A percentile compares a stretch with the other conserved stretches of the same genome.
phyloP scores from a whole-genome alignment of 2,797 vertebrate species.

The Chiloscyllium punctatum region DNA sequence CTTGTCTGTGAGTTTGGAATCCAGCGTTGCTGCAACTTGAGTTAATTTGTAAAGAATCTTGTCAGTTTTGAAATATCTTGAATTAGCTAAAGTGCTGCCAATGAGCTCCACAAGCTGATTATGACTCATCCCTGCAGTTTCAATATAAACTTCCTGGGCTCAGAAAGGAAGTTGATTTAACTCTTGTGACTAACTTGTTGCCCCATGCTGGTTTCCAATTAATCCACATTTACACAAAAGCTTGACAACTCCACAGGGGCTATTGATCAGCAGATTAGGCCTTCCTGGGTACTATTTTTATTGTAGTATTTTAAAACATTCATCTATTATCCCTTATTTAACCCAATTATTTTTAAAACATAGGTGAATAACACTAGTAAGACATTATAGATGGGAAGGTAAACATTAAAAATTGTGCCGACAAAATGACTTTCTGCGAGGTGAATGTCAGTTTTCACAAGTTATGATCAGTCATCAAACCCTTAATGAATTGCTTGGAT shows the following conservation, averaged over 20 bases:
- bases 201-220: neutral
- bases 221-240: neutral
- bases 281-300: neutral
- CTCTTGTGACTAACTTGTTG: neutral
- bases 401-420: neutral
- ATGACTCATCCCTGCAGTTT: neutral
- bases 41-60: neutral
- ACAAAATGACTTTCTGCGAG: neutral
- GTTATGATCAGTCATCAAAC: neutral
- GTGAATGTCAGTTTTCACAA: neutral
- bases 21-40: neutral
- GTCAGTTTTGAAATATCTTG: neutral
- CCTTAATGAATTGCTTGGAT: neutral
- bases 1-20: neutral
- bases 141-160: neutral
- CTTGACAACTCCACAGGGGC: neutral
- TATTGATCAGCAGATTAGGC: neutral
- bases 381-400: neutral
- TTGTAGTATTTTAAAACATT: neutral
- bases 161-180: neutral
- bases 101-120: neutral
- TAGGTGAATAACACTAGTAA: neutral
- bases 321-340: neutral
- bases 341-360: neutral
- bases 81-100: neutral